phyloP scores from a whole-genome alignment of 2,113 vertebrate genomes.

The Crotalus tigris region DNA sequence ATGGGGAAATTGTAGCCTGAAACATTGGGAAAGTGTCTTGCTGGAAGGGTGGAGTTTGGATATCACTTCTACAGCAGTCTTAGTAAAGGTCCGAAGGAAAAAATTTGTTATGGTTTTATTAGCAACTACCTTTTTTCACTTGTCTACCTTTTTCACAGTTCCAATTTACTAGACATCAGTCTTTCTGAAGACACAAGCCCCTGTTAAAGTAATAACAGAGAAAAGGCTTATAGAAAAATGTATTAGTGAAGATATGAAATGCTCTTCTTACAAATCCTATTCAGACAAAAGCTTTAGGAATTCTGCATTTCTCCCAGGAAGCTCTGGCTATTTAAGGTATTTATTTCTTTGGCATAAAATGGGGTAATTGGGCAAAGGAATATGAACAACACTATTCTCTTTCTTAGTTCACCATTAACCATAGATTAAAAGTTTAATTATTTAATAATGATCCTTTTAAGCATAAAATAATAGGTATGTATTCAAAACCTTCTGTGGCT shows the following conservation, averaged over 20 bases:
- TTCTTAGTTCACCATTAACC: neutral
- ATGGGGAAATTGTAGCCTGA: neutral
- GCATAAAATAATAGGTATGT: neutral
- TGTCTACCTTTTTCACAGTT: slow-evolving; percentile 7
- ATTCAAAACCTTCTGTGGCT: neutral
- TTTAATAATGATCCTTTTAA: neutral
- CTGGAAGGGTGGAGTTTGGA: neutral
- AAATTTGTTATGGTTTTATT: slow-evolving; percentile 19
- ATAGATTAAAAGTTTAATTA: neutral
- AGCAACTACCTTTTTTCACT: slow-evolving; percentile 31
- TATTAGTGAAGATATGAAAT: neutral
- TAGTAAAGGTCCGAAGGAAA: slow-evolving; percentile 20
- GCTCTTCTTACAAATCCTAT: slow-evolving; percentile 40
- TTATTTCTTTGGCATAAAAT: neutral
- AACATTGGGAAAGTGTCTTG: neutral
- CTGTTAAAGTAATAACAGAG: slow-evolving; percentile 39
- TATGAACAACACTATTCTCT: neutral
- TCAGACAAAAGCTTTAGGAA: slow-evolving; percentile 11
- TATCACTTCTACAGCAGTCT: slow-evolving; percentile 16
- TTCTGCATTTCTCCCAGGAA: neutral
- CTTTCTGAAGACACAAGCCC: slow-evolving; percentile 43
- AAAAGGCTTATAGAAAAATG: slow-evolving; percentile 32
- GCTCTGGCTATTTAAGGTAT: neutral
- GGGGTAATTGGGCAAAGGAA: neutral
- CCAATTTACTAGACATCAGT: slow-evolving; percentile 32